Evolutionary conservation across 2,888 invertebrate species (phyloP).

Genomic region (Drosophila subsilvestris): DNA sequence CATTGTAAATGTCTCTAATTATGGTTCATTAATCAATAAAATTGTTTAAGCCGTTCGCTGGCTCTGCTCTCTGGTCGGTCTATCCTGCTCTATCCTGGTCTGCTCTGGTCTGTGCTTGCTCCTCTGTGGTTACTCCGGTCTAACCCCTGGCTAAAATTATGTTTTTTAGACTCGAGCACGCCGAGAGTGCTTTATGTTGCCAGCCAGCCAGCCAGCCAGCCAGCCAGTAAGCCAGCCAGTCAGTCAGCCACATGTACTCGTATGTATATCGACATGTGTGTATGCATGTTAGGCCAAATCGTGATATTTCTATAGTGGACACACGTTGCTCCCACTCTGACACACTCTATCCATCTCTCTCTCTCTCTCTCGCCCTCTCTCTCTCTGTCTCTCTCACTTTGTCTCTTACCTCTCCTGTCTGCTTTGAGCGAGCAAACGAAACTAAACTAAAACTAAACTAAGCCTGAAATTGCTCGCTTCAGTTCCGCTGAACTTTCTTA

Average conservation of each 20-base stretch:
- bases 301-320: slow-evolving; percentile 78
- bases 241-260: slow-evolving; percentile 4
- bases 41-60: slow-evolving; percentile 74
- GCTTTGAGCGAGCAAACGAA: slow-evolving; percentile 1
- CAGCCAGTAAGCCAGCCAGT: too few relatives aligned
- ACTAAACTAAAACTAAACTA: slow-evolving; percentile 59
- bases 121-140: slow-evolving; percentile 5
- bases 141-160: slow-evolving; percentile 60
- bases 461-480: slow-evolving; percentile 78
- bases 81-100: slow-evolving; percentile 33
- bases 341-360: slow-evolving; percentile 1
- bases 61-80: slow-evolving; percentile 14
- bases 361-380: neutral
- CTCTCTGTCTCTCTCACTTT: neutral
- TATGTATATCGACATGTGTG: slow-evolving; percentile 66
- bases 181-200: slow-evolving; percentile 49
- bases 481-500: slow-evolving; percentile 80
- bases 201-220: too few relatives aligned
- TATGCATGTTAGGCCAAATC: slow-evolving; percentile 70
- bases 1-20: slow-evolving; percentile 84
- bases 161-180: slow-evolving; percentile 68
- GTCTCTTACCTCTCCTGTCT: neutral
- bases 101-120: neutral
- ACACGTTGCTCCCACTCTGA: slow-evolving; percentile 57
- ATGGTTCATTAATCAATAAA: slow-evolving; percentile 84